Conservation (phyloP, 2,113 vertebrate genomes). For the Spea multiplicata region DNA sequence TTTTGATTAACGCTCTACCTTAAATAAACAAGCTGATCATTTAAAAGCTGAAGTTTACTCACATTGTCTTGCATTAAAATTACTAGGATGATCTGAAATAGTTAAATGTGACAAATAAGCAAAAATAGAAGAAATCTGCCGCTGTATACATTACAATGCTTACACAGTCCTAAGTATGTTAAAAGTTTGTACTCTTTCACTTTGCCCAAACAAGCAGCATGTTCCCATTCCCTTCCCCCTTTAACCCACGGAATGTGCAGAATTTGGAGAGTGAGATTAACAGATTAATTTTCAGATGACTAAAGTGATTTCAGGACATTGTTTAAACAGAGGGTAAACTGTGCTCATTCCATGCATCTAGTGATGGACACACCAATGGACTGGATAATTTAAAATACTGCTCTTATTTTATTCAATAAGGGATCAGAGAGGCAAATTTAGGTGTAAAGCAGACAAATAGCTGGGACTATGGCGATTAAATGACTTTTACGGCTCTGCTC, state of each 20-base stretch:
- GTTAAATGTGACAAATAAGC: not conserved
- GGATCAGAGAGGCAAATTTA: no score
- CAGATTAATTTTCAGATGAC: conserved; percentile 49
- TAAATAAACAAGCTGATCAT: no score
- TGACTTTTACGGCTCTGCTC: no score
- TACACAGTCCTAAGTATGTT: not conserved
- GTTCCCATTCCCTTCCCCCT: conserved; percentile 18
- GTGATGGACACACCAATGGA: no score
- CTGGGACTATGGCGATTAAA: no score
- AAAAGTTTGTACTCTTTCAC: not conserved
- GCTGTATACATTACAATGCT: not conserved
- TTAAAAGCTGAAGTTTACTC: no score
- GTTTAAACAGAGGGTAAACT: conserved; percentile 18
- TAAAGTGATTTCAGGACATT: conserved; percentile 41
- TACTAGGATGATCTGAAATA: no score
- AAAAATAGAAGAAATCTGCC: not conserved
- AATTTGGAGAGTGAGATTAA: conserved; percentile 51
- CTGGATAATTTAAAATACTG: no score
- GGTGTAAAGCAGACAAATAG: no score
- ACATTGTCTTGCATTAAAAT: no score
- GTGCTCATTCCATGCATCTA: not conserved
- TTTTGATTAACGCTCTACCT: no score
- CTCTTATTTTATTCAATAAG: no score
- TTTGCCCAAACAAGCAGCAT: not conserved
- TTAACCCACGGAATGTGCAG: conserved; percentile 51